Conservation (phyloP, 2,888 invertebrate genomes). For the Formica aserva region DNA sequence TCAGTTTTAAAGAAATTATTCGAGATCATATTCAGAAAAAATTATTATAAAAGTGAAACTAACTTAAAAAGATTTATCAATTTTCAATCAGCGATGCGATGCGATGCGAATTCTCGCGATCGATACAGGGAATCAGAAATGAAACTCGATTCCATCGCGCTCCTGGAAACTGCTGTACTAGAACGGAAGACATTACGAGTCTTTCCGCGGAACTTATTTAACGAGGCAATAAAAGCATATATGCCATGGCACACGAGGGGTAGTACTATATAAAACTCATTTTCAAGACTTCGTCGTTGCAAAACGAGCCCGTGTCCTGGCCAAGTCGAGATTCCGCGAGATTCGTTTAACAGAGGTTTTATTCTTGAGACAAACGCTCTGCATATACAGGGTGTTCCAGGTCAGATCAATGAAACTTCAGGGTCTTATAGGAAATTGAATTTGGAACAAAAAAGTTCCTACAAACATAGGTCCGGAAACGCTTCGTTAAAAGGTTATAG, state of each 20-base stretch:
- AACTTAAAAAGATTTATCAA: slow-evolving; percentile 6
- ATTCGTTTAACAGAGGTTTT: slow-evolving; percentile 54
- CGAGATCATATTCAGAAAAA: not conserved
- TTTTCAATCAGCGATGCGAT: slow-evolving; percentile 4
- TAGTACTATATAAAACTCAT: slow-evolving; percentile 59
- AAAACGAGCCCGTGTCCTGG: slow-evolving; percentile 54
- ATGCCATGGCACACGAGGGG: slow-evolving; percentile 17
- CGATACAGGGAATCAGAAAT: slow-evolving; percentile 33
- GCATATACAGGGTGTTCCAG: too few species aligned
- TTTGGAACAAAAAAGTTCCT: too few species aligned
- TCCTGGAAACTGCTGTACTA: slow-evolving; percentile 51
- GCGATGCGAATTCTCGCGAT: slow-evolving; percentile 37
- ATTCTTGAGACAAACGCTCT: slow-evolving; percentile 50
- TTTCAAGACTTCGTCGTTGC: slow-evolving; percentile 53
- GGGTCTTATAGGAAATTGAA: too few species aligned
- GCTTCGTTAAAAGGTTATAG: too few species aligned
- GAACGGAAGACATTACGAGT: slow-evolving; percentile 64
- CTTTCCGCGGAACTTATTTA: slow-evolving; percentile 63
- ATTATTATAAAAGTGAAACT: not conserved
- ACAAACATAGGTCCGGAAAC: too few species aligned
- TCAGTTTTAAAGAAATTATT: not conserved
- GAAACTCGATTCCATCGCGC: slow-evolving; percentile 29
- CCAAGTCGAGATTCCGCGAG: slow-evolving; percentile 34
- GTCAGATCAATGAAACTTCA: too few species aligned
- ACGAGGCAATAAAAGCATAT: slow-evolving; percentile 64